Evolutionary conservation across 30 jellyfish, hydroid and myxozoan genomes (phyloP).

Genomic region (Cassiopea andromeda): DNA sequence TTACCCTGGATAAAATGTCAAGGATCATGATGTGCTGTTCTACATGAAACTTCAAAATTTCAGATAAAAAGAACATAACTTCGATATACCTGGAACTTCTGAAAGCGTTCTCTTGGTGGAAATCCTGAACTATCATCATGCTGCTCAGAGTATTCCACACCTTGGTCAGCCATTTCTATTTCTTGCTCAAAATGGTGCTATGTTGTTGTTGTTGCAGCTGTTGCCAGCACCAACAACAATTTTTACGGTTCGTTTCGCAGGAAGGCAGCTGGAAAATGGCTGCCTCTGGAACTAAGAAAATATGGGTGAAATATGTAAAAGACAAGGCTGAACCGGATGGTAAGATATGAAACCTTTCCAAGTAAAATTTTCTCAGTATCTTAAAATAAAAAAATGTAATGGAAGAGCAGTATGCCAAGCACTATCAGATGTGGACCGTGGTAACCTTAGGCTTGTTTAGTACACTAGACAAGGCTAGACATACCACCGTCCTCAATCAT

Average conservation of each 20-base stretch:
- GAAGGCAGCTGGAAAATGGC: slow-evolving; percentile 19
- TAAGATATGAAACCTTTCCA: not conserved
- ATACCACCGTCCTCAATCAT: no score
- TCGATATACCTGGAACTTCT: not conserved
- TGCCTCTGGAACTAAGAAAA: slow-evolving; percentile 17
- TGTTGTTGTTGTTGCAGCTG: slow-evolving; percentile 2
- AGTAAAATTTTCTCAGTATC: not conserved
- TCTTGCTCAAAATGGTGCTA: not conserved
- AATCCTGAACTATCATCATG: not conserved
- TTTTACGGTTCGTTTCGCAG: not conserved
- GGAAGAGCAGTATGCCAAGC: no score
- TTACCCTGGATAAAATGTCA: no score
- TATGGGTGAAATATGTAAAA: slow-evolving; percentile 48
- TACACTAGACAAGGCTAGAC: no score
- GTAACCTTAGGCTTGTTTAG: no score
- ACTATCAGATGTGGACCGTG: no score
- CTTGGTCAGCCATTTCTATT: not conserved
- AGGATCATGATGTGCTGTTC: no score
- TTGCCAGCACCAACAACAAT: slow-evolving; percentile 18
- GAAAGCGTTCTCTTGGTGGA: not conserved
- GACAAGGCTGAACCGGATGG: slow-evolving; percentile 35
- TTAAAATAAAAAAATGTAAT: no score
- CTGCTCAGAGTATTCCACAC: not conserved
- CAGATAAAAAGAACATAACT: no score
- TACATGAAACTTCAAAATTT: no score